Percentiles rank a stretch among this genome's conserved stretches.
Evolutionary conservation across 2,888 invertebrate species (phyloP).

Genomic region (Cinara cedri): DNA sequence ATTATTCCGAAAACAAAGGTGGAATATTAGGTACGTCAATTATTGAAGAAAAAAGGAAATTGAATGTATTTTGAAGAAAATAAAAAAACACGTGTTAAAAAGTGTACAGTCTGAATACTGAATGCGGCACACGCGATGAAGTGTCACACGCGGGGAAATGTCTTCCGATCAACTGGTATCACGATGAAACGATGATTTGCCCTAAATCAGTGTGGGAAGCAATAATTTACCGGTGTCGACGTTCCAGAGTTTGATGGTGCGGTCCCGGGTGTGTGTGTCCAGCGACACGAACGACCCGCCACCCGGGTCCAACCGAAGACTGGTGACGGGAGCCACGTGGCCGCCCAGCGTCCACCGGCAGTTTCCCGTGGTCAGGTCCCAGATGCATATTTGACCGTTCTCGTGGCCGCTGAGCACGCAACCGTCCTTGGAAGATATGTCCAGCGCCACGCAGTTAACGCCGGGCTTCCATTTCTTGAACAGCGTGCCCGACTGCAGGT

Average conservation of each 20-base stretch:
- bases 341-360: slow-evolving; percentile 79
- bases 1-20: no score
- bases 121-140: no score
- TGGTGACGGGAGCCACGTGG: slow-evolving; percentile 78
- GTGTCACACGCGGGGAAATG: no score
- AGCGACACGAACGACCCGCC: slow-evolving; percentile 78
- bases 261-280: slow-evolving; percentile 75
- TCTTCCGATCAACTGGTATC: no score
- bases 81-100: slow-evolving; percentile 23
- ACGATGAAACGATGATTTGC: no score
- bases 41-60: no score
- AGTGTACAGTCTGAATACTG: no score
- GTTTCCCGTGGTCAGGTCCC: slow-evolving; percentile 82
- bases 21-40: no score
- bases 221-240: slow-evolving; percentile 72
- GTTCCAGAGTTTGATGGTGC: slow-evolving; percentile 82
- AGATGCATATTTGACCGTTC: slow-evolving; percentile 81
- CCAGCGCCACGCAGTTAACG: slow-evolving; percentile 81
- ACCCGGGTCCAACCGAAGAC: slow-evolving; percentile 74
- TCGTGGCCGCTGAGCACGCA: slow-evolving; percentile 84
- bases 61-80: no score
- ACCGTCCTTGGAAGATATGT: slow-evolving; percentile 81
- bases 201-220: no score
- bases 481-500: slow-evolving; percentile 85
- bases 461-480: slow-evolving; percentile 92